Base-by-base conservation (phyloP, 2,888 invertebrate genomes). In the Dinocampus coccinellae region DNA sequence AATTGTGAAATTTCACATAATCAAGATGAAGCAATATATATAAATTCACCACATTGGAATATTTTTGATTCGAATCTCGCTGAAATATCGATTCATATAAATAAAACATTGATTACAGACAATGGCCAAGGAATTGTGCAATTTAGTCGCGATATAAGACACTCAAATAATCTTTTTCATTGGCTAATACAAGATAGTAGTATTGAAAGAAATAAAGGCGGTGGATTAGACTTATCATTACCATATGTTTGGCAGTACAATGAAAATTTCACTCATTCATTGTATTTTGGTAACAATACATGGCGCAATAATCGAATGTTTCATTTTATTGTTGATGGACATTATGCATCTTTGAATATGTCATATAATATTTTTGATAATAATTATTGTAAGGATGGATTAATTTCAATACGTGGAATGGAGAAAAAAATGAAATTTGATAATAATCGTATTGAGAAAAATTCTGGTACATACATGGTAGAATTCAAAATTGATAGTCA, bases 241-340 rank as follows among this genome's bases (percentile, higher is more conserved):
- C 99, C 99, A 0, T 97, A 97, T 79, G 97, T 98, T 0, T 97
- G 97, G 96, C 94, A 96, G 81, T 97, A 97, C 83, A 95, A 97
- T 83, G 97, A 97, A 88, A 97, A 97, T 84, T 96, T 95, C 80
- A 97, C 97, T 0, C 98, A 98, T 88, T 94, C 95, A 0, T 91
- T 98, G 13, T 94, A 92, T 80, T 92, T 98, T 84, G 92, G 93
- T 55, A 96, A 97, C 83, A 95, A 95, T 77, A 94, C 94, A 0
- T 97, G 98, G 92, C 90, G 93, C 13, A 91, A 93, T 80, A 99
- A 99, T 87, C 90, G 92, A 29, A 92, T 95, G 73, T 98, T 98
- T 85, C 93, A 91, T 34, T 91, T 97, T 57, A 89, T 92, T 0
- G 90, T 99, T n/a, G 94, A 94, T 77, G 99, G 99, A 0, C 99